Evolutionary conservation across 2,888 invertebrate species (phyloP), one percentile per base, ranked within the genome.

Genomic region (Drosophila siamana): DNA sequence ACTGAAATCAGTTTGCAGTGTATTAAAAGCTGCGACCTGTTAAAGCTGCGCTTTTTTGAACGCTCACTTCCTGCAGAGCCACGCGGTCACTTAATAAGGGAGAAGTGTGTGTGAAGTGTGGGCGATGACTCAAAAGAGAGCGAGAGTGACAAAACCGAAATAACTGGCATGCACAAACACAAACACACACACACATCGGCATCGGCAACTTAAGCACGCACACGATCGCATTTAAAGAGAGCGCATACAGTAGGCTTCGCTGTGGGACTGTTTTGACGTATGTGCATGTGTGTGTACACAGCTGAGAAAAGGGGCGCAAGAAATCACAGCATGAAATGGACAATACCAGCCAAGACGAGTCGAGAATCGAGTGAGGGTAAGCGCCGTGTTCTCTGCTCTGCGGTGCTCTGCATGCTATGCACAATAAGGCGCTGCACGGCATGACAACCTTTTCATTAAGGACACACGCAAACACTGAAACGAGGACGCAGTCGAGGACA

Each of bases 81-180:
- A 66, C 60, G 57, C 72, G 80, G 80, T 56, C 64, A 54, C 41
- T 54, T 41, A 55, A 60, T n/a, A 46, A 62, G 43, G 33, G 47
- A 43, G 24, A 56, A 47, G 57, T 43, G 46, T 54, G 54, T 51
- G 26, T 43, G 40, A 36, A 59, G 57, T 63, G 61, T 69, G 59
- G 82, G 63, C 48, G 80, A 84, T 85, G 76, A 79, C 64, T 82
- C 87, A 81, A 86, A 77, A 69, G 74, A 83, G 75, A 83, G 88
- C 83, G 86, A 83, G 88, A 83, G 86, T 88, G 86, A 74, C 59
- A 80, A 71, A 80, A 60, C 38, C 48, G 33, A 74, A 75, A 70
- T 56, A 22, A 48, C 68, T 66, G 52, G 36, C 69, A 55, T 11
- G 54, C 57, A 54, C 54, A 74, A 19, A 51, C 57, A 75, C 51